These are phyloP conservation scores for Cyprinus carpio DNA, from an alignment of 2,113 vertebrate species.

Conservation along the genomic window DNA sequence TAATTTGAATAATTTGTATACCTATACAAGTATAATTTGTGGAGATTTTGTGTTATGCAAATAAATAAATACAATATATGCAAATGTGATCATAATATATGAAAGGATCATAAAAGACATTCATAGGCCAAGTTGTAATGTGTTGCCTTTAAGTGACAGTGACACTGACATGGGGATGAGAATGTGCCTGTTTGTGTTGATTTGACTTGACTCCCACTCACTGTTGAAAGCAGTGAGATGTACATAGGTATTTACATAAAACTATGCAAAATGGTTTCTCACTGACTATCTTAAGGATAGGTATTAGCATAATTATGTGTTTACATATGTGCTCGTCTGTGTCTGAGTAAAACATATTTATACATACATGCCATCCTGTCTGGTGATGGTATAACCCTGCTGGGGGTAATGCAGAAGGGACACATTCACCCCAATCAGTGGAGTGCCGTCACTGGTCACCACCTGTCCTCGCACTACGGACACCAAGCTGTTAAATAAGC, in stretches of 20 bases:
- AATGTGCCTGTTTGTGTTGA: neutral
- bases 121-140: neutral
- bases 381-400: conserved; percentile 91
- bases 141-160: conserved; percentile 38
- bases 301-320: conserved; percentile 43
- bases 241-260: conserved; percentile 16
- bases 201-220: neutral
- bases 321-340: conserved; percentile 21
- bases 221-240: neutral
- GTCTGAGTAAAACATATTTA: conserved; percentile 11
- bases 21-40: no score
- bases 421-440: conserved; percentile 98
- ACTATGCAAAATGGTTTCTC: conserved; percentile 31
- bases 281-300: conserved; percentile 19
- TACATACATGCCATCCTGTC: conserved; percentile 96
- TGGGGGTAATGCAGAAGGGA: conserved; percentile 92
- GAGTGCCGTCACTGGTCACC: conserved; percentile 93
- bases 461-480: conserved; percentile 97
- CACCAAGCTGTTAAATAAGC: conserved; percentile 79
- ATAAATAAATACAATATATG: neutral
- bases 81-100: neutral
- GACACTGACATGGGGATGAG: conserved; percentile 1
- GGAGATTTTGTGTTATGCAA: neutral
- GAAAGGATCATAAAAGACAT: neutral
- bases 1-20: no score